A percentile compares a stretch with the other conserved stretches of the same genome.
These are phyloP conservation scores for Lasioglossum lativentre DNA, from an alignment of 2,888 invertebrate species.

Conservation along the genomic window DNA sequence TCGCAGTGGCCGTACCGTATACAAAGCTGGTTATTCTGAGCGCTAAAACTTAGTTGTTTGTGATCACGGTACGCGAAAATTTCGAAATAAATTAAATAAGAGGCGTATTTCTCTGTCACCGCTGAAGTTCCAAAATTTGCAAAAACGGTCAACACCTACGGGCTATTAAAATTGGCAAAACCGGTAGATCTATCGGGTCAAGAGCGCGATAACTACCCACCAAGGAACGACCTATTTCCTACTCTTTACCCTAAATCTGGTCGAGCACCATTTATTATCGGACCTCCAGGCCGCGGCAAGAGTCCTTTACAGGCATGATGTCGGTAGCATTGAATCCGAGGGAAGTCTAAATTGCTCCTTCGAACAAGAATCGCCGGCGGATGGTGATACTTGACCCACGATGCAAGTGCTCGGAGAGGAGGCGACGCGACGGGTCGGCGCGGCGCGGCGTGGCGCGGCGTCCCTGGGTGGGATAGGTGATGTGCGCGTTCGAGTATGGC, in stretches of 20 bases:
- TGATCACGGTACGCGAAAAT: neutral
- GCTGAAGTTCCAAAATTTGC: neutral
- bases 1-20: no score
- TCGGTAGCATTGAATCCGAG: neutral
- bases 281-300: neutral
- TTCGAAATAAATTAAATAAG: no score
- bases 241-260: neutral
- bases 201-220: neutral
- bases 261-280: neutral
- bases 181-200: neutral
- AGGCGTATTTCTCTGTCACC: no score
- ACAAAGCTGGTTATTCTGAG: no score
- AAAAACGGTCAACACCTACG: accelerated
- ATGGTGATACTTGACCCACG: constrained; percentile 2
- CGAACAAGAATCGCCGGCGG: constrained; percentile 13
- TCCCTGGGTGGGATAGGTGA: neutral
- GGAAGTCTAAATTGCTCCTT: constrained; percentile 13
- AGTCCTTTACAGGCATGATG: neutral
- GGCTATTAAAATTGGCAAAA: neutral
- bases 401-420: neutral
- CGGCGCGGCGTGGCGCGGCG: neutral
- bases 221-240: neutral
- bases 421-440: neutral
- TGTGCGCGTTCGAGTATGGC: neutral
- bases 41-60: neutral